A percentile compares a stretch with the other conserved stretches of the same genome.
Conservation (phyloP, 1,140 invertebrate species). For the Formica exsecta region DNA sequence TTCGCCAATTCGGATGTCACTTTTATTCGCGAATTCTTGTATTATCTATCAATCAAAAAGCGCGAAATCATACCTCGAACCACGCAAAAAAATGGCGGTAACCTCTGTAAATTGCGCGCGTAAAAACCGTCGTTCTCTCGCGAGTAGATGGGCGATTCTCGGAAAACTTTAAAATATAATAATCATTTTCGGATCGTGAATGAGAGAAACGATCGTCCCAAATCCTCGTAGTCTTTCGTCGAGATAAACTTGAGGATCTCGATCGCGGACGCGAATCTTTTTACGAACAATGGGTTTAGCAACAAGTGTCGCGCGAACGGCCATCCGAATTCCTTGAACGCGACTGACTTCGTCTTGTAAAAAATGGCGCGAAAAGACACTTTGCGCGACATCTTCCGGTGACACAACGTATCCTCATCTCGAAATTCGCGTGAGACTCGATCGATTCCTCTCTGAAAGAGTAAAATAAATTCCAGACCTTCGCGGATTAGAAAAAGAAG, state of each 20-base stretch:
- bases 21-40: not conserved
- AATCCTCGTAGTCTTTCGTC: not conserved
- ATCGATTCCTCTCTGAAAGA: slow-evolving; percentile 30
- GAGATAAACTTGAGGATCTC: not conserved
- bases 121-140: not conserved
- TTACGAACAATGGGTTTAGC: slow-evolving; percentile 49
- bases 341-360: slow-evolving; percentile 38
- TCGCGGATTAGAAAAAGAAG: no score
- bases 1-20: not conserved
- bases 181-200: not conserved
- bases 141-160: not conserved
- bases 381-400: slow-evolving; percentile 57
- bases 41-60: no score
- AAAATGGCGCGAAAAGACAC: not conserved
- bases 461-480: not conserved
- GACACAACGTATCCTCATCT: slow-evolving; percentile 38
- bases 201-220: no score
- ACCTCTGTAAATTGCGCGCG: no score
- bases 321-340: slow-evolving; percentile 28
- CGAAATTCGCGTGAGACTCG: slow-evolving; percentile 44
- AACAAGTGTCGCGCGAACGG: slow-evolving; percentile 59
- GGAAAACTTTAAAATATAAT: not conserved
- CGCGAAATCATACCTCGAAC: no score
- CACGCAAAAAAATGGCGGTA: no score
- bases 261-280: not conserved